Evolutionary conservation across 2,888 invertebrate genomes (phyloP).

Genomic region (Drosophila longiperda): DNA sequence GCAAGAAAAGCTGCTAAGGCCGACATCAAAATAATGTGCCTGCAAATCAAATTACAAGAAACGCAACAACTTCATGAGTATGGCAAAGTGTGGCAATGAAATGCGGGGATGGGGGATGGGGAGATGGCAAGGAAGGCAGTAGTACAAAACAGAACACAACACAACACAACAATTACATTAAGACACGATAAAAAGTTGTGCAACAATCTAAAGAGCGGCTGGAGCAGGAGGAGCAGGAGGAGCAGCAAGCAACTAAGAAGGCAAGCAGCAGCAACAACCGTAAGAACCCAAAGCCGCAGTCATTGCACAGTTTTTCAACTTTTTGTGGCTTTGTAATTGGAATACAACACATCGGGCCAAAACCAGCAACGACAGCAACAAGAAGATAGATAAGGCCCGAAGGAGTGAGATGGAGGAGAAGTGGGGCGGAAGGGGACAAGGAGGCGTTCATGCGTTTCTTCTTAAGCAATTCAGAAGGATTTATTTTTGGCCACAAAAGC

Average conservation of each 20-base stretch:
- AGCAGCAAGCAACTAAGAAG: background rate
- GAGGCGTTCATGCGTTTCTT: conserved; percentile 73
- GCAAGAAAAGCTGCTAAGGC: conserved; percentile 41
- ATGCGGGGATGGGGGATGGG: background rate
- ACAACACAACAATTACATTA: conserved; percentile 81
- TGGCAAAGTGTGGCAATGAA: background rate
- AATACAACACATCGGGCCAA: conserved; percentile 68
- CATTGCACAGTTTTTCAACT: conserved; percentile 79
- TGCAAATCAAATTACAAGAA: conserved; percentile 77
- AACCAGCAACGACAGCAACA: conserved; percentile 65
- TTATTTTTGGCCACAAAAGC: conserved; percentile 76
- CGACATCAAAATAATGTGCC: conserved; percentile 76
- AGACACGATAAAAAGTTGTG: conserved; percentile 80
- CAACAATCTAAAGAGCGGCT: conserved; percentile 61
- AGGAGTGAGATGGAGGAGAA: conserved; percentile 1
- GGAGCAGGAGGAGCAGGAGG: conserved; percentile 17
- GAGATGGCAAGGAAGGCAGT: conserved; percentile 9
- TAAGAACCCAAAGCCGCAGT: conserved; percentile 55
- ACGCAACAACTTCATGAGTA: conserved; percentile 48
- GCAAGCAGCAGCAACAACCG: conserved; percentile 4
- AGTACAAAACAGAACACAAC: background rate
- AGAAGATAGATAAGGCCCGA: conserved; percentile 49
- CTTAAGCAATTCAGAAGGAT: conserved; percentile 79
- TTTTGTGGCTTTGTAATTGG: conserved; percentile 81
- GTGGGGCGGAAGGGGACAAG: background rate